phyloP scores from a whole-genome alignment of 2,888 invertebrate species.

The Nezara viridula region DNA sequence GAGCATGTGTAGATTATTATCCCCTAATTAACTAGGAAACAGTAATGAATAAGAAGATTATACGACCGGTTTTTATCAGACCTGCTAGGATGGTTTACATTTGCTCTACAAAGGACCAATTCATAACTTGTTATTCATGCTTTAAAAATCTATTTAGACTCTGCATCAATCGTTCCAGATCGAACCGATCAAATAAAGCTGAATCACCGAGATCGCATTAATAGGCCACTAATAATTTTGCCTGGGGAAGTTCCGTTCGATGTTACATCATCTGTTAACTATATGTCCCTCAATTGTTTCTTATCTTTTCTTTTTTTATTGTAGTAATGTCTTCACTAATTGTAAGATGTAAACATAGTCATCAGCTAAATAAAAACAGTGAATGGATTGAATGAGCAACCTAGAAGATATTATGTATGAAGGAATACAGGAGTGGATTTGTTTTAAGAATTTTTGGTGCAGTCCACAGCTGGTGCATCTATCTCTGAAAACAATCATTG shows the following conservation, averaged over 20 bases:
- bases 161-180: background rate
- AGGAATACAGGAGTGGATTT: too few relatives aligned
- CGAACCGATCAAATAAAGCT: background rate
- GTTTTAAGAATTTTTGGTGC: too few relatives aligned
- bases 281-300: background rate
- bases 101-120: background rate
- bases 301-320: background rate
- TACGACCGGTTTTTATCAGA: too few relatives aligned
- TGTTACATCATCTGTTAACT: background rate
- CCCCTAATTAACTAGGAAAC: too few relatives aligned
- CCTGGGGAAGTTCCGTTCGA: background rate
- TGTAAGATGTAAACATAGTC: background rate
- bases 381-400: background rate
- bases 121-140: background rate
- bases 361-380: background rate
- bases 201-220: background rate
- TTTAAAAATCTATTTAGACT: background rate
- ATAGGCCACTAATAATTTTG: conserved; percentile 2
- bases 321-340: background rate
- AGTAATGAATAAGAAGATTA: too few relatives aligned
- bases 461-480: too few relatives aligned
- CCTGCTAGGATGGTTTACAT: too few relatives aligned
- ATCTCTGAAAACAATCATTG: too few relatives aligned
- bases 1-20: too few relatives aligned
- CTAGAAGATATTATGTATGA: too few relatives aligned